Evolutionary conservation across 1,140 invertebrate genomes (phyloP), one percentile per base, ranked within the genome.

Genomic region (Drosophila persimilis): DNA sequence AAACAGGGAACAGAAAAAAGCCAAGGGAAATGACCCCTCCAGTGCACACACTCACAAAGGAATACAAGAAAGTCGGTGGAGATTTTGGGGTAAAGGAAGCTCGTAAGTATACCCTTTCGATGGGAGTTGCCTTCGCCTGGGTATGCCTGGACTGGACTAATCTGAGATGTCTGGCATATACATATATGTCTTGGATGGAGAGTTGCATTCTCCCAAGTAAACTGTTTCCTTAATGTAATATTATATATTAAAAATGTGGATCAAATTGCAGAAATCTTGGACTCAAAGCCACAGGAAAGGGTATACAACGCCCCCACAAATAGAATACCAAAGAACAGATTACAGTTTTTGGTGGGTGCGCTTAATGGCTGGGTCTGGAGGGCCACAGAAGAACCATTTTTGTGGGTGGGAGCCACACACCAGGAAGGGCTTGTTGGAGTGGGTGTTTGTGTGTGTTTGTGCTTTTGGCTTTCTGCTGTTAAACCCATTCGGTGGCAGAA

Each of bases 401-500:
- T 24, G 24, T 24, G 24, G 24, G 24, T 5, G 24, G 24, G 2
- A 24, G 5, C 24, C 24, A 4, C 22, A 24, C 22, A 3, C 22
- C 22, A 24, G 22, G 22, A 24, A 24, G 24, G 24, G 31, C 45
- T 35, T 54, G 44, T 61, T 50, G 58, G 13, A 29, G 6, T n/a
- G 8, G 8, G 9, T 48, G 20, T 51, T 48, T 74, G 41, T 75
- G 78, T 76, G 67, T 67, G 54, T 69, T 73, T 80, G 69, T 73
- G 50, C 83, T 77, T 77, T 81, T 86, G 81, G 80, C 80, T 85
- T 85, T 85, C 53, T 77, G 77, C 47, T 66, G 77, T 85, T 85
- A 80, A 85, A 64, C 77, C 77, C 77, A 74, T 77, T 73, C 65
- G 73, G 72, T 59, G 62, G 55, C 47, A 43, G 17, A 46, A 47